Base-by-base conservation (phyloP, 2,888 invertebrate genomes). In the Trissolcus brochymenae region DNA sequence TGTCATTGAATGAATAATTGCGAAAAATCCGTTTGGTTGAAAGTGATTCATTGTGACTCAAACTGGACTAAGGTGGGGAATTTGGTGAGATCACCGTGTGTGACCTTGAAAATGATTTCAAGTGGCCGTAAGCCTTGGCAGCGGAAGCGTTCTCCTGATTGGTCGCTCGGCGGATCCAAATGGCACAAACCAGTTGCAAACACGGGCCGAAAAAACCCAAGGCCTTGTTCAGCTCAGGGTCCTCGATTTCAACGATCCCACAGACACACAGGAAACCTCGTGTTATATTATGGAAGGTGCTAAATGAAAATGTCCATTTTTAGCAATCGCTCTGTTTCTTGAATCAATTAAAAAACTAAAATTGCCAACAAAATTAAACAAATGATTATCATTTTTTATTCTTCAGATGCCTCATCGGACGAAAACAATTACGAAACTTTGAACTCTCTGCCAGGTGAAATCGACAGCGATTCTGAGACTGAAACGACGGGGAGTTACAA, bases 121-220 rank as follows among this genome's bases (percentile, higher is more conserved):
- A 89, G 89, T 89, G 86, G 84, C 88, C 73, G 86, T 89, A 82
- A 89, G 89, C 83, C 87, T 89, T 82, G 89, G 88, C 71, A 81
- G 83, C 73, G 89, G 89, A 79, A 84, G 88, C 79, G 79, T 87
- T 14, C 84, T 89, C 50, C 83, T 88, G 72, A 80, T 89, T 78
- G 87, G 77, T 62, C 41, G 65, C 35, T 76, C 70, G 9, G 43
- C 49, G 40, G 70, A 56, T 43, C 14, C 74, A 21, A 59, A 79
- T 64, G 73, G 50, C 41, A 55, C 76, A 43, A 56, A 55, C 65
- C 50, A 64, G 53, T 62, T 29, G 35, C 73, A 74, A 49, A 50
- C 57, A 2, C 59, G 75, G 72, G 53, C 80, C 54, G 25, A 89
- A 90, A 68, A 91, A 90, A 79, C 91, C 88, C 51, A 89, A 71